phyloP scores from a whole-genome alignment of 2,797 vertebrate species.

The Acrossocheilus fasciatus region DNA sequence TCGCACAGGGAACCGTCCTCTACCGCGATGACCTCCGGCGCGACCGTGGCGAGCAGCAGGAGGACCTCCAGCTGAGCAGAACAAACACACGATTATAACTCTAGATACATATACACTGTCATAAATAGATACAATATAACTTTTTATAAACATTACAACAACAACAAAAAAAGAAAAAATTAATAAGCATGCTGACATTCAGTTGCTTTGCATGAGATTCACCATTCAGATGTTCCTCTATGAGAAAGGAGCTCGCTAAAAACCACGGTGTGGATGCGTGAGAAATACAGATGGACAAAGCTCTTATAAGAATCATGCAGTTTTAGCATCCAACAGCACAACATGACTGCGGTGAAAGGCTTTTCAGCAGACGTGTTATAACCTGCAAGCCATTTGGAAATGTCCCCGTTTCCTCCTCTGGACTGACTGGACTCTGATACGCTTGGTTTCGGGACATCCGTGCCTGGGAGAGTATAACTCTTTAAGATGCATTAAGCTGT shows the following conservation, averaged over 20 bases:
- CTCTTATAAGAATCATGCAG: slow-evolving; percentile 31
- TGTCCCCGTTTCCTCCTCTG: slow-evolving; percentile 85
- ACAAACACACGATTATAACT: neutral
- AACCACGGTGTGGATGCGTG: neutral
- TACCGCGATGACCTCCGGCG: slow-evolving; percentile 87
- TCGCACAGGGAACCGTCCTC: slow-evolving; percentile 88
- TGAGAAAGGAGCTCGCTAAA: slow-evolving; percentile 15
- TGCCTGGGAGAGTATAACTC: slow-evolving; percentile 65
- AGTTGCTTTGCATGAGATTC: slow-evolving; percentile 18
- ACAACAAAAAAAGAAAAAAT: no score
- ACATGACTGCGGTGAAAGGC: neutral
- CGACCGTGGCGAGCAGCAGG: slow-evolving; percentile 44
- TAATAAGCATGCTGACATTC: neutral
- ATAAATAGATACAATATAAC: no score
- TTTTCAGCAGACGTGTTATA: slow-evolving; percentile 65
- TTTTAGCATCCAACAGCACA: slow-evolving; percentile 19
- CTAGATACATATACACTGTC: neutral
- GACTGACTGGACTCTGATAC: slow-evolving; percentile 84
- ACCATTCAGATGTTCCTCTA: neutral
- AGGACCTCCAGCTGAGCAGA: slow-evolving; percentile 77
- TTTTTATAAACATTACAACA: neutral
- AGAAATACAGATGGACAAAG: neutral
- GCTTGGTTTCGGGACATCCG: slow-evolving; percentile 83
- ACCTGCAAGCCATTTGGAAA: slow-evolving; percentile 81
- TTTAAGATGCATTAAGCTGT: slow-evolving; percentile 14